Conservation (phyloP, 2,113 vertebrate genomes). For the Talpa occidentalis region DNA sequence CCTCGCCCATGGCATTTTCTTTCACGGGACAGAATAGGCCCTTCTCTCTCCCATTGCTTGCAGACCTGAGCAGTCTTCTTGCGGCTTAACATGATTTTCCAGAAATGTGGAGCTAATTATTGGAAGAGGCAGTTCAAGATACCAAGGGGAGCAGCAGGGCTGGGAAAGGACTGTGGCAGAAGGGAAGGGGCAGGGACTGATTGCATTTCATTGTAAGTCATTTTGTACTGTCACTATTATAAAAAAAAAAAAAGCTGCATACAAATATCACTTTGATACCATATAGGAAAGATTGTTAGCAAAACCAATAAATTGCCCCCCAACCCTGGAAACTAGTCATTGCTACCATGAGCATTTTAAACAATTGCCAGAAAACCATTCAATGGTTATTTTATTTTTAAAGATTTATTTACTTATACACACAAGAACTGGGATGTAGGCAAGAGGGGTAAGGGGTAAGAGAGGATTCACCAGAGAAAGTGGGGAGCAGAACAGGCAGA, state of each 20-base stretch:
- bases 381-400: not conserved
- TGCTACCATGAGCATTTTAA: not conserved
- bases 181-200: too few relatives aligned
- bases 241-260: not conserved
- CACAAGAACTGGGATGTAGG: too few relatives aligned
- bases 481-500: too few relatives aligned
- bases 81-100: not conserved
- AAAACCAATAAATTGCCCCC: not conserved
- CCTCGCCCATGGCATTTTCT: too few relatives aligned
- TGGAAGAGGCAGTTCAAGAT: not conserved
- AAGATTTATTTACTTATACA: too few relatives aligned
- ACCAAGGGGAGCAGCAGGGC: not conserved
- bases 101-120: not conserved
- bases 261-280: not conserved
- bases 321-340: not conserved
- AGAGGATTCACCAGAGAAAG: too few relatives aligned
- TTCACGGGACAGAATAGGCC: too few relatives aligned
- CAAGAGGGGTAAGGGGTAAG: too few relatives aligned
- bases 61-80: not conserved
- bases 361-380: not conserved
- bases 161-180: too few relatives aligned
- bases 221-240: not conserved
- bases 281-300: not conserved
- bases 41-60: too few relatives aligned
- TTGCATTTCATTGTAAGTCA: not conserved